Percentiles rank a stretch among this genome's conserved stretches.
Evolutionary conservation across 2,888 invertebrate genomes (phyloP).

Genomic region (Agonopterix heracliana): DNA sequence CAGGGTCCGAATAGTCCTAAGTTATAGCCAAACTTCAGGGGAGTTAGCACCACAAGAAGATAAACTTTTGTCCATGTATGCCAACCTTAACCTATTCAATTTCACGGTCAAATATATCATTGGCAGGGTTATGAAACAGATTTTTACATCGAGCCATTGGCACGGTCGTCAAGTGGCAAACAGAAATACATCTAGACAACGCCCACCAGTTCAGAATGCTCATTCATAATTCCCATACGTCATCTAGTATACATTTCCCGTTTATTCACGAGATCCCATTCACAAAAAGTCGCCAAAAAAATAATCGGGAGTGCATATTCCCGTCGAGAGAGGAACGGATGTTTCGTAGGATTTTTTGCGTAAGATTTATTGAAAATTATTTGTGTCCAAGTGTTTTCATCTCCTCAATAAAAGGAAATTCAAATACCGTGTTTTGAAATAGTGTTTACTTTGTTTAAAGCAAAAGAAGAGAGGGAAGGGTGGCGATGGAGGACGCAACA

Average conservation of each 20-base stretch:
- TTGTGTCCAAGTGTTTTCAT: neutral
- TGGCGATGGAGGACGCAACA: slow-evolving; percentile 45
- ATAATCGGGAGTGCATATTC: slow-evolving; percentile 14
- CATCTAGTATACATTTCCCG: slow-evolving; percentile 40
- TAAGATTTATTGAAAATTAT: slow-evolving; percentile 24
- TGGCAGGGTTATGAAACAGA: slow-evolving; percentile 56
- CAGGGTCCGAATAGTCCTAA: neutral
- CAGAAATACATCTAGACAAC: slow-evolving; percentile 64
- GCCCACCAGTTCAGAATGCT: slow-evolving; percentile 42
- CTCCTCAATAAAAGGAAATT: too few relatives aligned
- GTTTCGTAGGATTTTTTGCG: slow-evolving; percentile 52
- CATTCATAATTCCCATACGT: slow-evolving; percentile 58
- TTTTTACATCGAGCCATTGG: slow-evolving; percentile 63
- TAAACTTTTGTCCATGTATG: slow-evolving; percentile 7
- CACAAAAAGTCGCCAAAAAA: slow-evolving; percentile 29
- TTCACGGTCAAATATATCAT: slow-evolving; percentile 59
- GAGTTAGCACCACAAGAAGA: neutral
- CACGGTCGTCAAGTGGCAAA: slow-evolving; percentile 62
- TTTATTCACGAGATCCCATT: slow-evolving; percentile 29
- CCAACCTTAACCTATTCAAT: slow-evolving; percentile 38
- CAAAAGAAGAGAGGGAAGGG: slow-evolving; percentile 58
- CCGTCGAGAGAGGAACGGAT: slow-evolving; percentile 24
- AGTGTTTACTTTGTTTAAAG: slow-evolving; percentile 34
- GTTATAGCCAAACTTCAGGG: neutral
- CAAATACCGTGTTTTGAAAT: neutral